Conservation (phyloP, 30 jellyfish, hydroid and myxozoan genomes). For the Hydractinia symbiolongicarpus region DNA sequence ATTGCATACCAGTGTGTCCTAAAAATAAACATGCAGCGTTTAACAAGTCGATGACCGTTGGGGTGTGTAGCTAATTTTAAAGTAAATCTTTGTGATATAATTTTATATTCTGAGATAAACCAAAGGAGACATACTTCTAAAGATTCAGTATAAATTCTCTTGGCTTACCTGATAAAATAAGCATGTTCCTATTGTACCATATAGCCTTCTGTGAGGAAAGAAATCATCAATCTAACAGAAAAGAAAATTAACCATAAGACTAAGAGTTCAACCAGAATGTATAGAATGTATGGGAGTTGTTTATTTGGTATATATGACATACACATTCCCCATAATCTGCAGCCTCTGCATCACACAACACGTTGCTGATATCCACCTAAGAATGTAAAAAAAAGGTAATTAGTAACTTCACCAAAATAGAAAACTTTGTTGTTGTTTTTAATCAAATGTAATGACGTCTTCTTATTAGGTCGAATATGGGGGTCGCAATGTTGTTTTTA, state of each 20-base stretch:
- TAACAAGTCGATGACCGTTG: neutral
- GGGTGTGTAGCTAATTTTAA: neutral
- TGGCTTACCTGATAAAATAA: conserved; percentile 72
- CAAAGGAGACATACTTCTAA: neutral
- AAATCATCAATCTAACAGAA: conserved; percentile 71
- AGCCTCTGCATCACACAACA: conserved; percentile 84
- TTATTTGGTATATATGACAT: conserved; percentile 8
- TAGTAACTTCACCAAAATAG: too few relatives aligned
- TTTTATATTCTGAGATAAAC: too few relatives aligned
- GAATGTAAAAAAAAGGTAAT: neutral
- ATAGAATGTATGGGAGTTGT: neutral
- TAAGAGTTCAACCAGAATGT: neutral
- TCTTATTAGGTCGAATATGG: too few relatives aligned
- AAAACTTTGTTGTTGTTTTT: too few relatives aligned
- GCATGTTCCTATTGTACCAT: conserved; percentile 80
- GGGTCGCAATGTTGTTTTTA: too few relatives aligned
- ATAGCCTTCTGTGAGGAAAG: conserved; percentile 91
- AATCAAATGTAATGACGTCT: too few relatives aligned
- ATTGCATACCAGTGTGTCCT: conserved; percentile 89
- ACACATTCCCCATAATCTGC: conserved; percentile 98
- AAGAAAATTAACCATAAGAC: neutral
- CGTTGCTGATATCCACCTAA: conserved; percentile 75
- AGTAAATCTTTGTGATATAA: too few relatives aligned
- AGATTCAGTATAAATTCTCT: too few relatives aligned
- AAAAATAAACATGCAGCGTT: conserved; percentile 4